phyloP scores from a whole-genome alignment of 2,888 invertebrate species.

The Physocephala rufipes region DNA sequence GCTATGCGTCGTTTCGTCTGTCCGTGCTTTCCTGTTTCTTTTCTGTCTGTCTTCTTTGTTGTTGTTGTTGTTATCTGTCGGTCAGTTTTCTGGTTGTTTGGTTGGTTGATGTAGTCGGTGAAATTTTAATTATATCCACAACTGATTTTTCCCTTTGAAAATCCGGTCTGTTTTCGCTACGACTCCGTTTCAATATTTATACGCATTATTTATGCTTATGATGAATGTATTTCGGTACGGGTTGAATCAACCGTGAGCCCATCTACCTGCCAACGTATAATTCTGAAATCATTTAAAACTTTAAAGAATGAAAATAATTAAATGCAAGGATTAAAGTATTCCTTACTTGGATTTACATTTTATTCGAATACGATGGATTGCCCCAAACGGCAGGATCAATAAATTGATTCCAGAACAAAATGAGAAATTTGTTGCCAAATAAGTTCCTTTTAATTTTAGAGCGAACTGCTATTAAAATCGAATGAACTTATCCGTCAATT shows the following conservation, averaged over 20 bases:
- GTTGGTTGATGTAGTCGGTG: neutral
- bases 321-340: too few relatives aligned
- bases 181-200: slow-evolving; percentile 16
- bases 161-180: neutral
- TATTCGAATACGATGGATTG: too few relatives aligned
- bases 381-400: too few relatives aligned
- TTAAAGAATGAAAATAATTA: neutral
- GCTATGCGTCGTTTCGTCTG: neutral
- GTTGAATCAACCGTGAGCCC: neutral
- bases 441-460: too few relatives aligned
- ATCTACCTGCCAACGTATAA: neutral
- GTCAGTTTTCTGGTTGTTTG: neutral
- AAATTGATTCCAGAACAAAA: too few relatives aligned
- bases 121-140: slow-evolving; percentile 30
- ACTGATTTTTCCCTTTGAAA: slow-evolving; percentile 14
- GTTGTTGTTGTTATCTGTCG: neutral
- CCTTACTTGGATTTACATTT: too few relatives aligned
- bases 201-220: slow-evolving; percentile 10
- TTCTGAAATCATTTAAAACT: neutral
- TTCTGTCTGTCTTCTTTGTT: neutral
- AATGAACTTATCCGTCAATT: too few relatives aligned
- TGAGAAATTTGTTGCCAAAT: too few relatives aligned
- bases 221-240: neutral
- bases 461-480: too few relatives aligned
- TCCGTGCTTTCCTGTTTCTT: neutral